Percentiles rank a stretch among this genome's conserved stretches.
phyloP scores from a whole-genome alignment of 2,888 invertebrate genomes.

The Lysandra bellargus region DNA sequence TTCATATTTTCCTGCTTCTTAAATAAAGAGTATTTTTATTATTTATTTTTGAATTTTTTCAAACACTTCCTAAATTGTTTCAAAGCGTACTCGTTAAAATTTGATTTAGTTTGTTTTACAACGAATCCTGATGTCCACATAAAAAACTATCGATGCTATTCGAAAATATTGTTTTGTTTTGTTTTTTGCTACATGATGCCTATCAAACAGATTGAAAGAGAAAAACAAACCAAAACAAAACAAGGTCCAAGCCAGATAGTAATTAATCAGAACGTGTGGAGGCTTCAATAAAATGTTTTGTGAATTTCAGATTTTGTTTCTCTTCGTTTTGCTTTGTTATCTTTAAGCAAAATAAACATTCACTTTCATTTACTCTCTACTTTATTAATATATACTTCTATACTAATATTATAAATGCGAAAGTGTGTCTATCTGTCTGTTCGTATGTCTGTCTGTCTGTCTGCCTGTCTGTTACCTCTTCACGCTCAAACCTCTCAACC shows the following conservation, averaged over 20 bases:
- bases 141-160: background rate
- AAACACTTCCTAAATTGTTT: background rate
- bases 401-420: no score
- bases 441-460: no score
- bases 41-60: background rate
- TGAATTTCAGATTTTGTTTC: constrained; percentile 24
- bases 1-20: background rate
- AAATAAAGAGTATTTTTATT: background rate
- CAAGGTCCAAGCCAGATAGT: constrained; percentile 4
- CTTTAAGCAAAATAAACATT: constrained; percentile 1
- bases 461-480: no score
- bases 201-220: constrained; percentile 6
- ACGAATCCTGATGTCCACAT: background rate
- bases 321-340: background rate
- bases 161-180: background rate
- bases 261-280: constrained; percentile 17
- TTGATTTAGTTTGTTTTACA: background rate
- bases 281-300: constrained; percentile 15
- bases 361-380: constrained; percentile 1
- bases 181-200: background rate
- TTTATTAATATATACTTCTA: background rate
- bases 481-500: no score
- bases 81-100: background rate
- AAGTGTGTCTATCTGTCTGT: no score
- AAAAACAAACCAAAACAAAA: constrained; percentile 8